Base-by-base conservation (phyloP, 1,140 invertebrate species). In the Hyles euphorbiae region DNA sequence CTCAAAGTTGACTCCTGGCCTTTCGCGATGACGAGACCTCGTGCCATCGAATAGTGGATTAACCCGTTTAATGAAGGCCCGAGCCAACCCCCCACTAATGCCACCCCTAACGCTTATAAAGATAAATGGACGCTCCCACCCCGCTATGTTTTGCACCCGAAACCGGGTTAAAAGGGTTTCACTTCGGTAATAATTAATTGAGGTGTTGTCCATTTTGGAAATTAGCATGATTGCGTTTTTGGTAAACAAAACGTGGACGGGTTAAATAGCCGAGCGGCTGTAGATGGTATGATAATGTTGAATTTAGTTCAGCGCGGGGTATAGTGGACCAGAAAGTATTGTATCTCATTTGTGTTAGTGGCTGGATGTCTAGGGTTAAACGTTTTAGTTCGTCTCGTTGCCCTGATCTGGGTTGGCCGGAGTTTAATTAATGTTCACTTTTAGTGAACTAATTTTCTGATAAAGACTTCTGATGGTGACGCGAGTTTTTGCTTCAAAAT, bases 161-260 rank as follows among this genome's bases (percentile, higher is more conserved):
- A 74, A 76, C 61, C 63, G 64, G 73, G 71, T 72, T 77, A 76
- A 85, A 85, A 85, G 81, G 80, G 82, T 80, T 80, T 78, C 74
- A 77, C 68, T 68, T 70, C 61, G 71, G 67, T 65, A 76, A 81
- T 81, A 85, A 82, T 82, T 83, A 85, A 78, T 78, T 78, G 74
- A 69, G 74, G 69, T 76, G 70, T 65, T 63, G 63, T 62, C 68
- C 65, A 67, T 65, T 66, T 66, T 57, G 47, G 53, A 61, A 71
- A 73, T 68, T 70, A 75, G 61, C 62, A 63, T 67, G 64, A 65
- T 72, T 64, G 59, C 57, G 65, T 74, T 71, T 72, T 74, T 74
- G 49, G 53, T 47, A 50, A 54, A 54, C 53, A 54, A 54, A 40
- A 54, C 22, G 36, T 54, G 53, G 40, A 43, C 22, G 40, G 22